Percentiles rank a stretch among this genome's conserved stretches.
These are phyloP conservation scores for Sminthurinus aureus DNA, from an alignment of 2,888 invertebrate genomes.

Conservation along the genomic window DNA sequence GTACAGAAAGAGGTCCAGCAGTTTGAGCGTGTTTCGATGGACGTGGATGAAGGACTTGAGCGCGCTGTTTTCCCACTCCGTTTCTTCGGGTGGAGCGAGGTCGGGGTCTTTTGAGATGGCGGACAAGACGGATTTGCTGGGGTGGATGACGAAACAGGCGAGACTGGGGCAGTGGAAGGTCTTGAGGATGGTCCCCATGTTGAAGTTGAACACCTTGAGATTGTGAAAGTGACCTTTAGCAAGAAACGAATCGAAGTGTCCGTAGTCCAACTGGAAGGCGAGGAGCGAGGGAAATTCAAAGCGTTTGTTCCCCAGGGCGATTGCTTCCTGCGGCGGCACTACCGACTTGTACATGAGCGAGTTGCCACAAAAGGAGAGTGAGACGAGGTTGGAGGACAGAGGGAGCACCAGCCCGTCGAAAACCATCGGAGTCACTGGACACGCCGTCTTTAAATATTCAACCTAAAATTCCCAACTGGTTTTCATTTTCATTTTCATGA, in stretches of 20 bases:
- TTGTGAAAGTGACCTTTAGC: neutral
- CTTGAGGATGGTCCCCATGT: constrained; percentile 12
- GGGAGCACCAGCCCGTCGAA: constrained; percentile 13
- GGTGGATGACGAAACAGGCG: neutral
- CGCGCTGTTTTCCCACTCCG: constrained; percentile 21
- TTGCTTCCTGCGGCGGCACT: neutral
- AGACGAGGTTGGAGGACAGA: neutral
- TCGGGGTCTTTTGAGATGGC: neutral
- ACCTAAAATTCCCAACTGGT: neutral
- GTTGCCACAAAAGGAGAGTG: neutral
- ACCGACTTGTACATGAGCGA: constrained; percentile 10
- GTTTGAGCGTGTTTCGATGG: neutral
- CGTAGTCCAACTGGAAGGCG: constrained; percentile 15
- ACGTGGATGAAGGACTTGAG: constrained; percentile 2
- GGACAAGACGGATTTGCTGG: neutral
- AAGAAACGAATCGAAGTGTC: neutral
- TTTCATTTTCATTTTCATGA: too few relatives aligned
- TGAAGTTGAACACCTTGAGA: constrained; percentile 16
- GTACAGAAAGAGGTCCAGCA: constrained; percentile 21
- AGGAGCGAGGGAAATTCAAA: constrained; percentile 17
- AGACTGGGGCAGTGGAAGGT: constrained; percentile 18
- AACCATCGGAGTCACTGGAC: neutral
- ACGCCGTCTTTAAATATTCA: neutral
- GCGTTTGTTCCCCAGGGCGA: neutral
- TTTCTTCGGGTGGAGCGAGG: neutral